These are phyloP conservation scores for Pachypanchax playfairii DNA, from an alignment of 2,113 vertebrate genomes.

Conservation along the genomic window DNA sequence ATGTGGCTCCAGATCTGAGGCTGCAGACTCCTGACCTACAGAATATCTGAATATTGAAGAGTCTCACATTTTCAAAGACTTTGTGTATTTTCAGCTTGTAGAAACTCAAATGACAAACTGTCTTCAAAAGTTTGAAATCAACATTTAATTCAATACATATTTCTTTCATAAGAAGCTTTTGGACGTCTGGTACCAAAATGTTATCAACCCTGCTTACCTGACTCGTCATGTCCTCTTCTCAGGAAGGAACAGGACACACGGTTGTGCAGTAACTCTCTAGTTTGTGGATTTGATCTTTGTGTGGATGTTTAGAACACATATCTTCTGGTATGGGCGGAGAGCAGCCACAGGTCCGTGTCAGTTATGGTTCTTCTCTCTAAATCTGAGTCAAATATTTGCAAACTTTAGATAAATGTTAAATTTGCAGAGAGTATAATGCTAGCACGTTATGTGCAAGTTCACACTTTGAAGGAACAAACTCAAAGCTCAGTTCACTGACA, in stretches of 20 bases:
- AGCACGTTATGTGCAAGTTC: no score
- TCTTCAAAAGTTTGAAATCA: background rate
- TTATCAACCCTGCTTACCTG: background rate
- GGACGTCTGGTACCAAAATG: background rate
- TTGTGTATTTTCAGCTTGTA: background rate
- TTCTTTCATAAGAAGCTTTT: background rate
- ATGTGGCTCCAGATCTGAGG: no score
- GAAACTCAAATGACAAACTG: background rate
- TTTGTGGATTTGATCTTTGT: background rate
- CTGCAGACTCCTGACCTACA: background rate
- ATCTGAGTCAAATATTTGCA: no score
- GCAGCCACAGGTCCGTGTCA: background rate
- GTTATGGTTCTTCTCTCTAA: background rate
- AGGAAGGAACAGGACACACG: no score
- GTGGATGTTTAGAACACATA: background rate
- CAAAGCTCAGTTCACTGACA: no score
- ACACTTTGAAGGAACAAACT: no score
- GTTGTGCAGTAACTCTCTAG: background rate
- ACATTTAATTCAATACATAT: no score
- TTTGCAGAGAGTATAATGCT: no score
- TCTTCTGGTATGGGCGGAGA: background rate
- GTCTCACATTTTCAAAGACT: background rate
- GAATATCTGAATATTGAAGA: background rate
- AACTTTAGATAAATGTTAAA: no score
- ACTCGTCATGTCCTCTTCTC: background rate